Evolutionary conservation across 1,140 invertebrate species (phyloP).

Genomic region (Aricia agestis): DNA sequence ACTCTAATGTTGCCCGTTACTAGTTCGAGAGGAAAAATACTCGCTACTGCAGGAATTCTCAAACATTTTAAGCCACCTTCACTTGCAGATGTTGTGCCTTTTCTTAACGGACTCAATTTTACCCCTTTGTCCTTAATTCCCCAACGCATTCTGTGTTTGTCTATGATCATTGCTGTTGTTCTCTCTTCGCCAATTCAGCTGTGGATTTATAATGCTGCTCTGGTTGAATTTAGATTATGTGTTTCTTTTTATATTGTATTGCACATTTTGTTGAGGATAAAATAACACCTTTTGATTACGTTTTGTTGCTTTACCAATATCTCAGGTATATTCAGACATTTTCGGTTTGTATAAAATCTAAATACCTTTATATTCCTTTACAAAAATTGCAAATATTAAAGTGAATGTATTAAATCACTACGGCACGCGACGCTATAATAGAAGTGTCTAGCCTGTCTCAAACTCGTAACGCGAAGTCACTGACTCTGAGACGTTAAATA

Average conservation of each 20-base stretch:
- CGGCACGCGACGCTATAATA: slow-evolving; percentile 22
- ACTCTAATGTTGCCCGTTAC: slow-evolving; percentile 14
- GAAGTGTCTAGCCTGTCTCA: slow-evolving; percentile 24
- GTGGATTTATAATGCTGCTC: neutral
- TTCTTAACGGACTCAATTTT: slow-evolving; percentile 13
- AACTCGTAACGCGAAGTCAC: slow-evolving; percentile 28
- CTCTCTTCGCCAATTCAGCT: neutral
- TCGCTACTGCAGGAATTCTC: slow-evolving; percentile 9
- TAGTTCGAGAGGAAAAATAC: slow-evolving; percentile 15
- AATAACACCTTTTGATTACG: no score
- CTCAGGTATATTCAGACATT: no score
- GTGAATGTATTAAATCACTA: neutral
- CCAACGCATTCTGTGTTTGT: neutral
- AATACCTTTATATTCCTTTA: no score
- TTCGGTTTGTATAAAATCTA: no score
- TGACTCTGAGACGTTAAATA: slow-evolving; percentile 27
- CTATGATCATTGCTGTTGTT: slow-evolving; percentile 1
- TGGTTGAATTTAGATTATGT: neutral
- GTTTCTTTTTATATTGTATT: neutral
- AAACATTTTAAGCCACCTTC: slow-evolving; percentile 15
- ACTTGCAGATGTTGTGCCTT: slow-evolving; percentile 14
- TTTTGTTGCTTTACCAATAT: no score
- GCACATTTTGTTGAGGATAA: no score
- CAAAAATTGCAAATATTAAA: slow-evolving; percentile 2
- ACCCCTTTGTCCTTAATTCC: slow-evolving; percentile 11